Evolutionary conservation across 2,888 invertebrate species (phyloP), one percentile per base, ranked within the genome.

Genomic region (Meteorus cinctellus): DNA sequence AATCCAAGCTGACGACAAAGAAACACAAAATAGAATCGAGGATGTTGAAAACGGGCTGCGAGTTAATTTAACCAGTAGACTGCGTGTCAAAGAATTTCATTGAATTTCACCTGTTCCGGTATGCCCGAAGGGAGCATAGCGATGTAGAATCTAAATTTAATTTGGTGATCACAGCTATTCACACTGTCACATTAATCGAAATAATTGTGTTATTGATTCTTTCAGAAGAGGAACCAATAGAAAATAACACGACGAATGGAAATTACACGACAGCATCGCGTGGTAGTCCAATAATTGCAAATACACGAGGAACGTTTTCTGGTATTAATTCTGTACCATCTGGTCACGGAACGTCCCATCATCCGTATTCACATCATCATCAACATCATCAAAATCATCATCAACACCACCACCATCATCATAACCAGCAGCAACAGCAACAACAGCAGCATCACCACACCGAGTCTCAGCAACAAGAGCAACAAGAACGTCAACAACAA

Each of bases 201-300:
- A 8, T 55, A 59, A 63, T 36, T 60, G 19, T 60, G 5, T 27
- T 45, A 29, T 74, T 74, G 27, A 55, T 75, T 24, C 77, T 87
- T 86, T 4, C 87, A 90, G 90, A 90, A 78, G 90, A 89, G 79
- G 89, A 90, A 70, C 89, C 90, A 71, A 86, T 88, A 74, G 82
- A 80, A 48, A 86, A 83, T 29, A 86, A 72, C 69, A 86, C 83
- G 72, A 86, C 84, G 60, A 88, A 89, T 75, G 89, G 89, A 51
- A 87, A 83, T 81, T 85, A 86, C 79, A 82, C 86, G 71, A 81
- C 81, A 45, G 81, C 79, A 41, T 81, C 84, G 4, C 82, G 86
- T 27, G 83, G 83, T 51, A 88, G 86, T 85, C 89, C 86, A 63
- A 85, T 86, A 80, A 86, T 86, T 81, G 81, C 86, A 75, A 85